These are phyloP conservation scores for Leptinotarsa juncta DNA, from an alignment of 2,888 invertebrate species.

Conservation along the genomic window DNA sequence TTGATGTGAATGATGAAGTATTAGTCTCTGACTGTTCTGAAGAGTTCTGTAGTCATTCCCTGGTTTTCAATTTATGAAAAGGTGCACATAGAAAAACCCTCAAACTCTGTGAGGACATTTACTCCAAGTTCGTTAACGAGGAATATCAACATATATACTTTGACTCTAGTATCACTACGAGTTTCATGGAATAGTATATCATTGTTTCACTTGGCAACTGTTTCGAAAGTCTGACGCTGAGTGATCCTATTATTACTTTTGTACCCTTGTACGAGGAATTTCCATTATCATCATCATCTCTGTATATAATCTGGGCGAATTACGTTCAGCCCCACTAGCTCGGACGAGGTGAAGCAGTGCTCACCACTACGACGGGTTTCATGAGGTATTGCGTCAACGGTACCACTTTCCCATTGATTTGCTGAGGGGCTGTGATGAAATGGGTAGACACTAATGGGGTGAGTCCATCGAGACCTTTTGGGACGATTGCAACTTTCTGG, in stretches of 20 bases:
- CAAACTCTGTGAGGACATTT: no score
- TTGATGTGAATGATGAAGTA: no score
- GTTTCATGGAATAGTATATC: not conserved
- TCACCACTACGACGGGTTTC: conserved; percentile 78
- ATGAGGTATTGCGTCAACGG: conserved; percentile 78
- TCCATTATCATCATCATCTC: not conserved
- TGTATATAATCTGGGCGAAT: not conserved
- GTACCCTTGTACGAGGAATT: conserved; percentile 6
- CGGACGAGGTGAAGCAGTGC: conserved; percentile 61
- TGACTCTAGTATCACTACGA: not conserved
- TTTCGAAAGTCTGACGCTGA: not conserved
- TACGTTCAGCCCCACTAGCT: conserved; percentile 46
- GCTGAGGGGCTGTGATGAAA: conserved; percentile 73
- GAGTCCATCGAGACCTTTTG: conserved; percentile 65
- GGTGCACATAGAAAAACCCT: no score
- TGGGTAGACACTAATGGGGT: conserved; percentile 78
- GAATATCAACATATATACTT: not conserved
- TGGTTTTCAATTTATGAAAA: no score
- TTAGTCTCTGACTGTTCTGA: no score
- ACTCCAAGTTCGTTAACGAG: no score
- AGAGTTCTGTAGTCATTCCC: no score
- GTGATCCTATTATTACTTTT: not conserved
- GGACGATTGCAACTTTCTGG: conserved; percentile 65
- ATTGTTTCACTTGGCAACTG: not conserved
- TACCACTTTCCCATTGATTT: conserved; percentile 74